Evolutionary conservation across 2,113 vertebrate species (phyloP).

Genomic region (Delphinus delphis): DNA sequence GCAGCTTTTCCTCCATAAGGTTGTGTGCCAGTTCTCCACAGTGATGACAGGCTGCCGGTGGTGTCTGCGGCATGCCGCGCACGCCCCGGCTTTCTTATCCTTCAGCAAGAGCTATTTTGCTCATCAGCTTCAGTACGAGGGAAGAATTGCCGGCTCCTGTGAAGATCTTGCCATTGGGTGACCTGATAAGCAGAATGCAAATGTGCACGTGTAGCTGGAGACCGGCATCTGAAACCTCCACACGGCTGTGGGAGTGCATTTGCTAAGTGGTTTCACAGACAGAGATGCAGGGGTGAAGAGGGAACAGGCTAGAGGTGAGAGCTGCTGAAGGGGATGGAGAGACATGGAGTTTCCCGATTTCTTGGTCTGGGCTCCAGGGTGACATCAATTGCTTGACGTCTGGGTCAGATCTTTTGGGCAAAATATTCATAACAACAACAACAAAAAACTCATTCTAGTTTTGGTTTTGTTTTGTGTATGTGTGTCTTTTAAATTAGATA

Average conservation of each 20-base stretch:
- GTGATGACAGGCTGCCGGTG: constrained; percentile 61
- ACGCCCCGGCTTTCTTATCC: constrained; percentile 7
- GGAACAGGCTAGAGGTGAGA: not conserved
- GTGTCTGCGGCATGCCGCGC: not conserved
- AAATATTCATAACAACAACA: not conserved
- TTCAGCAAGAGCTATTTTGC: constrained; percentile 70
- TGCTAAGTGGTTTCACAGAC: constrained; percentile 3
- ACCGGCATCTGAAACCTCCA: not conserved
- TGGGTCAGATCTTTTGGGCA: not conserved
- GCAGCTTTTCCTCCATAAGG: constrained; percentile 41
- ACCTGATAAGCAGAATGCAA: constrained; percentile 75
- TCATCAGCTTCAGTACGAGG: constrained; percentile 67
- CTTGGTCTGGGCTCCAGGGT: not conserved
- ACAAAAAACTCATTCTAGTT: not conserved
- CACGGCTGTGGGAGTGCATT: not conserved
- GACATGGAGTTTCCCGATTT: accelerated
- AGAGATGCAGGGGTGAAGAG: not conserved
- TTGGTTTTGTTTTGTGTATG: not conserved
- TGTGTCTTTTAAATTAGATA: not conserved
- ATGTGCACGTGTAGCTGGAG: constrained; percentile 48
- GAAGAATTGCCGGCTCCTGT: constrained; percentile 66
- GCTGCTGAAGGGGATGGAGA: not conserved
- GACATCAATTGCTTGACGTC: not conserved
- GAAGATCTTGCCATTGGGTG: constrained; percentile 66
- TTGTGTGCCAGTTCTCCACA: constrained; percentile 52